Evolutionary conservation across 53 echinoderm and acorn worm genomes (phyloP), one percentile per base, ranked within the genome.

Genomic region (Luidia sarsii): DNA sequence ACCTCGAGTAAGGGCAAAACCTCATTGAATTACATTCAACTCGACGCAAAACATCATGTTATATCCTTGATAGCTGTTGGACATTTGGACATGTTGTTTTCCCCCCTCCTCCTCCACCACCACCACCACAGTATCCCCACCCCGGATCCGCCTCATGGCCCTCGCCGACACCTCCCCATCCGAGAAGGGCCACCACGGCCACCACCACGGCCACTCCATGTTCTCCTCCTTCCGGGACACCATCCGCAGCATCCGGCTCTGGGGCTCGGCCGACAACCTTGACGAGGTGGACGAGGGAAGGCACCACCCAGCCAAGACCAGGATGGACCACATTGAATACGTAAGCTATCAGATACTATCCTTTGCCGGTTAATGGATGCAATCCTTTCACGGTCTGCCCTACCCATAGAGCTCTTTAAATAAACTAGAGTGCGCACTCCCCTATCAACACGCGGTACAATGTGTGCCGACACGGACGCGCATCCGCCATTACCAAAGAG

Each of bases 201-300:
- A 43, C 28, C 77, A 77, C 28, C 55, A 55, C 22, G 57, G 57
- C 7, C 37, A 16, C 33, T 29, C 43, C 28, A 77, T 77, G 77
- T 59, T 59, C 43, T 56, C 41, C 60, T 75, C 77, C 62, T 77
- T 83, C 61, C 70, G 70, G 1, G 83, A 57, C 53, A 57, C 80
- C 54, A 39, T 90, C 48, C 72, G 88, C 7, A 62, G 61, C 57
- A 84, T 93, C 85, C 21, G 90, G 7, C 35, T 87, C 13, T 87
- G 94, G 90, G 85, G 88, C 2, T 94, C 94, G 16, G 88, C 88
- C 0, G 94, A 94, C 31, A 87, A 75, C 65, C 85, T 94, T 33
- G 85, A 90, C 30, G 73, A 80, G 10, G 31, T 69, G 14, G 75
- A 81, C 4, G 50, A 62, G 33, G 41, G 85, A 10, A 81, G 52